These are phyloP conservation scores for Nebria ingens DNA, from an alignment of 1,140 invertebrate species.

Conservation along the genomic window DNA sequence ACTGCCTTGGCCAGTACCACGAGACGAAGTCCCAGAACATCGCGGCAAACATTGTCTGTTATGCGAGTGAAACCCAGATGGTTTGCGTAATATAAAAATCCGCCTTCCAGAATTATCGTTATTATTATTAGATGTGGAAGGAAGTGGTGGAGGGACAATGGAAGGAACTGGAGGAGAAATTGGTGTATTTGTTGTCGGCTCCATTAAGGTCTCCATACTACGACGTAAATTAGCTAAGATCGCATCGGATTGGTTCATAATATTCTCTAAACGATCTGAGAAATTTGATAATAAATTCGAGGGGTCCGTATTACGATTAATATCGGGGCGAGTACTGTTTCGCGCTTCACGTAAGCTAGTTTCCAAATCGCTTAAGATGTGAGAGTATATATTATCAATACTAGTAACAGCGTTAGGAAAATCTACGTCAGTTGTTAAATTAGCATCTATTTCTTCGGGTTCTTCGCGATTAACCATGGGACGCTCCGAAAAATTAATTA, in stretches of 20 bases:
- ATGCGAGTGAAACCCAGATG: neutral
- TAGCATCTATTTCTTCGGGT: conserved; percentile 18
- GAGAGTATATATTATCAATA: conserved; percentile 28
- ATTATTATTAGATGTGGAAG: neutral
- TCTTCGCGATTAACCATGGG: neutral
- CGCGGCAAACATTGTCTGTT: neutral
- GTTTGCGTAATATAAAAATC: neutral
- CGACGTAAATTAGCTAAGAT: conserved; percentile 29
- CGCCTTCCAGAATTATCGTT: neutral
- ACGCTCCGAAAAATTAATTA: conserved; percentile 31
- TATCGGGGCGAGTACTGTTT: conserved; percentile 23
- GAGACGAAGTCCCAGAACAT: neutral
- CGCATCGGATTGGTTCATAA: conserved; percentile 30
- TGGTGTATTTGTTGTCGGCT: conserved; percentile 6
- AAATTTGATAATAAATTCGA: conserved; percentile 29
- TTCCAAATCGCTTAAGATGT: conserved; percentile 31
- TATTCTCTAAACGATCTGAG: conserved; percentile 28
- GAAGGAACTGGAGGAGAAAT: neutral
- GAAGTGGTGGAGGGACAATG: neutral
- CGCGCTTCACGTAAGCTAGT: conserved; percentile 28
- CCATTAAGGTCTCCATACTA: conserved; percentile 23
- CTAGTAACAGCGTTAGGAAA: conserved; percentile 1
- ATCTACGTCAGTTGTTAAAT: conserved; percentile 20
- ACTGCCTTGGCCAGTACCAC: neutral
- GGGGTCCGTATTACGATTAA: conserved; percentile 22